Percentiles rank a stretch among this genome's conserved stretches.
phyloP scores from a whole-genome alignment of 2,888 invertebrate species.

The Nymphalis c-album region DNA sequence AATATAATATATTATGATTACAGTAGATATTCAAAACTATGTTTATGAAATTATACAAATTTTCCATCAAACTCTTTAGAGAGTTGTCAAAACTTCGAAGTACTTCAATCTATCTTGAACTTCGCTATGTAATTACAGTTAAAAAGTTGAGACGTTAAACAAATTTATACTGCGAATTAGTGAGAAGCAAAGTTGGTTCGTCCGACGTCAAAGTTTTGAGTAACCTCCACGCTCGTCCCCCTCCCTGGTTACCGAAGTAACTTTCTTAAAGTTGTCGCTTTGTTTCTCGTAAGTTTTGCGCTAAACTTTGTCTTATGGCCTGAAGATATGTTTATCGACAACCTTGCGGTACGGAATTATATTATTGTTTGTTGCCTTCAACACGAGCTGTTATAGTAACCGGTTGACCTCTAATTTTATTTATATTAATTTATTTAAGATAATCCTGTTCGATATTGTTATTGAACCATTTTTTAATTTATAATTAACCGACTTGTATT shows the following conservation, averaged over 20 bases:
- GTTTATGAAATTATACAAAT: conserved; percentile 47
- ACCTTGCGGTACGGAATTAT: conserved; percentile 41
- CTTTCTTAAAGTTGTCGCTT: conserved; percentile 70
- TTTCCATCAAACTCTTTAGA: conserved; percentile 58
- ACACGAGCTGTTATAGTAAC: conserved; percentile 18
- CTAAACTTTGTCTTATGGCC: conserved; percentile 60
- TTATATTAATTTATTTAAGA: conserved; percentile 14
- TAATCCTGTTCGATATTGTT: conserved; percentile 8
- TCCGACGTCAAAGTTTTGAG: conserved; percentile 73
- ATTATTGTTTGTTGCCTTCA: conserved; percentile 32
- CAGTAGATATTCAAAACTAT: conserved; percentile 40
- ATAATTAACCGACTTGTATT: neutral
- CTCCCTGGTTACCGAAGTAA: conserved; percentile 60
- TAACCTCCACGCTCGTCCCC: conserved; percentile 56
- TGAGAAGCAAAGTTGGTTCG: conserved; percentile 69
- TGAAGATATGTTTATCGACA: conserved; percentile 67
- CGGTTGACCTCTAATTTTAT: conserved; percentile 24
- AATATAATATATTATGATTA: neutral
- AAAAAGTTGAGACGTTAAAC: conserved; percentile 81
- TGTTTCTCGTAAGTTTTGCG: conserved; percentile 68
- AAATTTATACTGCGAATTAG: conserved; percentile 80
- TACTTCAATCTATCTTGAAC: conserved; percentile 72
- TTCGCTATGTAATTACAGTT: conserved; percentile 77
- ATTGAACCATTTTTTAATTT: neutral
- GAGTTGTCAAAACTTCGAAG: conserved; percentile 59